Conservation (phyloP, 1,140 invertebrate species). For the Delia radicum region DNA sequence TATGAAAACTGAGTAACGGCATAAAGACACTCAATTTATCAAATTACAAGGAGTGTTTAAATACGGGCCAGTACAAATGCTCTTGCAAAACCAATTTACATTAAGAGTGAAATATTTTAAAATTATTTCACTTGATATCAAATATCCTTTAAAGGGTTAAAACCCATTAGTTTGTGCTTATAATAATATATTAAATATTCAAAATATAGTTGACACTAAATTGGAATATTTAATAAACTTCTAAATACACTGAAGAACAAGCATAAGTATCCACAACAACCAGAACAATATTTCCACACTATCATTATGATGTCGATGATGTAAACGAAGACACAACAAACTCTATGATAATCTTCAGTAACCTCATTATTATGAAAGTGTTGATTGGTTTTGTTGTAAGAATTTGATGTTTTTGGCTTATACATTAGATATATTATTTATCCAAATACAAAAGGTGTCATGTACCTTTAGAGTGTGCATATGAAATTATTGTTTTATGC, state of each 20-base stretch:
- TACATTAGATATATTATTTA: too few relatives aligned
- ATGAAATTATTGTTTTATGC: not conserved
- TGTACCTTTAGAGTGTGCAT: not conserved
- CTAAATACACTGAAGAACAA: too few relatives aligned
- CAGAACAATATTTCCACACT: not conserved
- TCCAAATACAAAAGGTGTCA: not conserved
- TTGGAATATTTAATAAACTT: not conserved
- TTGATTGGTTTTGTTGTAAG: not conserved
- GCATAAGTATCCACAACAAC: not conserved
- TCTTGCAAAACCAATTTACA: too few relatives aligned
- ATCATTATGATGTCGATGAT: not conserved
- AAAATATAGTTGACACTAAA: conserved; percentile 2
- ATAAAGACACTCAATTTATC: too few relatives aligned
- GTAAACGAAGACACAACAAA: not conserved
- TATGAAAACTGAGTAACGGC: too few relatives aligned
- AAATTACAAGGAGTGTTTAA: too few relatives aligned
- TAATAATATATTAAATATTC: not conserved
- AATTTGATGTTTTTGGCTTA: not conserved
- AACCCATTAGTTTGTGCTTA: not conserved
- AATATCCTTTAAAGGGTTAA: not conserved
- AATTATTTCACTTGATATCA: too few relatives aligned
- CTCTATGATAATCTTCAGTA: not conserved
- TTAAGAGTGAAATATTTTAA: too few relatives aligned
- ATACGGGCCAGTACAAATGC: too few relatives aligned
- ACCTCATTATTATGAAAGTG: not conserved